phyloP scores from a whole-genome alignment of 2,888 invertebrate genomes.

The Deroplatys truncata region DNA sequence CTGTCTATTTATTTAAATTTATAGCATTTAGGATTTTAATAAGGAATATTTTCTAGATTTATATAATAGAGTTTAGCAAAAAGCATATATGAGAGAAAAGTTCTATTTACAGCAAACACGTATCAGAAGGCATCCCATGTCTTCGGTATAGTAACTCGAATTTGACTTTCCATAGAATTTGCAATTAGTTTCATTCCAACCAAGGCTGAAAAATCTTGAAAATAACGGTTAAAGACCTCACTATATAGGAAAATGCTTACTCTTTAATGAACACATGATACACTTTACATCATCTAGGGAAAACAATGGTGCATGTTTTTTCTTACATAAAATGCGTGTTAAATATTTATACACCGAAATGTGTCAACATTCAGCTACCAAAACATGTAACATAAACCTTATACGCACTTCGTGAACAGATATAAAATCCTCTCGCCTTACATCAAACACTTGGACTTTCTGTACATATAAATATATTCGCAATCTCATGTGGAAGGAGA shows the following conservation, averaged over 20 bases:
- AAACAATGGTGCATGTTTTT: neutral
- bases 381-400: neutral
- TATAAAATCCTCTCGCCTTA: neutral
- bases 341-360: neutral
- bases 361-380: neutral
- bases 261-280: neutral
- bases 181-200: neutral
- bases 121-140: neutral
- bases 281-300: neutral
- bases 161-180: neutral
- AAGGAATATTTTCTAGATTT: neutral
- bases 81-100: neutral
- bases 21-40: neutral
- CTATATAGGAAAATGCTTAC: neutral
- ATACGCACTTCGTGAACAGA: neutral
- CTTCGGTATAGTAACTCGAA: neutral
- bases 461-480: neutral
- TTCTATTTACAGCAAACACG: neutral
- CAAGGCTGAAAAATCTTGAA: neutral
- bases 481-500: neutral
- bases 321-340: neutral
- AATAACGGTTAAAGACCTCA: neutral
- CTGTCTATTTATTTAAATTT: neutral
- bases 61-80: neutral
- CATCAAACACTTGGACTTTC: neutral